Percentiles rank a stretch among this genome's conserved stretches.
Evolutionary conservation across 2,113 vertebrate genomes (phyloP).

Genomic region (Phylloscopus trochiloides): DNA sequence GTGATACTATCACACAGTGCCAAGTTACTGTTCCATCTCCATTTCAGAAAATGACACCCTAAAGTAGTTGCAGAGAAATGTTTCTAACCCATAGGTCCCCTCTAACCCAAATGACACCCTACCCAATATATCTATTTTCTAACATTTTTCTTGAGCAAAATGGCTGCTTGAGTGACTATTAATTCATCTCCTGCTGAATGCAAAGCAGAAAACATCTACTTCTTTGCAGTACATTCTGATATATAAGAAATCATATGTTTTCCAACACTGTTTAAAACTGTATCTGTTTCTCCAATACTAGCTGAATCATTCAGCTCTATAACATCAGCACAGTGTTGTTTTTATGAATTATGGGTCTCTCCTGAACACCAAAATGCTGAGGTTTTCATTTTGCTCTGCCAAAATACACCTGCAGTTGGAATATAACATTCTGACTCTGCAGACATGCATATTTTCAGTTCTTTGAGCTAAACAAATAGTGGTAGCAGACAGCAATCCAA

Average conservation of each 20-base stretch:
- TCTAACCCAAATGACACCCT: neutral
- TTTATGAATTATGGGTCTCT: neutral
- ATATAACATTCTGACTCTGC: neutral
- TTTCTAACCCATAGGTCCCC: neutral
- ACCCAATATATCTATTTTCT: neutral
- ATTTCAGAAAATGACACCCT: neutral
- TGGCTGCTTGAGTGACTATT: neutral
- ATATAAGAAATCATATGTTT: neutral
- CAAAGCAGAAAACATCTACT: neutral
- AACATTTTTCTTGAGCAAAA: neutral
- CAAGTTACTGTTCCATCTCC: neutral
- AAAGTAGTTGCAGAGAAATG: neutral
- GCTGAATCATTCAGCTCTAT: neutral
- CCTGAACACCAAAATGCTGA: neutral
- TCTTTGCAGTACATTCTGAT: neutral
- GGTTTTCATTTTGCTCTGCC: neutral
- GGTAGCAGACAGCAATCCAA: neutral
- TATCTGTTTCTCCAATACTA: neutral
- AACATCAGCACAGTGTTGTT: neutral
- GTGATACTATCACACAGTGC: fast-evolving
- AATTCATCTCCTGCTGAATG: neutral
- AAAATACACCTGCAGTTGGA: neutral
- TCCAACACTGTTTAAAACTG: neutral
- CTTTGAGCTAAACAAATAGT: neutral
- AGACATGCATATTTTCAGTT: neutral